Conservation (phyloP, 2,888 invertebrate species). For the Ctenicera cuprea region DNA sequence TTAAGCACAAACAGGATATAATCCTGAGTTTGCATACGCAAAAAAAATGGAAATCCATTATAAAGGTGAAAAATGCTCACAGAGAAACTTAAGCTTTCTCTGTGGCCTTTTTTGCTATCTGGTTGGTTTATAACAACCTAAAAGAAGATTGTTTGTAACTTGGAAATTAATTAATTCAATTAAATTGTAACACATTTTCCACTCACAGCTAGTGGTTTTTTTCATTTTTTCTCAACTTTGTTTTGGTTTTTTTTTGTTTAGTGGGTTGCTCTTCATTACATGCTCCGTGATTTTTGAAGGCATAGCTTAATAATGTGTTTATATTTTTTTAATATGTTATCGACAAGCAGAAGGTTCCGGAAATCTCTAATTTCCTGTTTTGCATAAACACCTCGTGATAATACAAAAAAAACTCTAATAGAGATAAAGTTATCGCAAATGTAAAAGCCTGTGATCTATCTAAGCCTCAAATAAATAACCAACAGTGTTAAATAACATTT, state of each 20-base stretch:
- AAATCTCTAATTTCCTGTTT: neutral
- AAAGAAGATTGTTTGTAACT: constrained; percentile 56
- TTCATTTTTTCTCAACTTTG: constrained; percentile 22
- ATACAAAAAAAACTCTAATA: too few relatives aligned
- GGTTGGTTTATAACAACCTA: constrained; percentile 58
- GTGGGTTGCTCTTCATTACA: constrained; percentile 29
- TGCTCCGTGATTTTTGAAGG: constrained; percentile 29
- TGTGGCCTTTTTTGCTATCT: constrained; percentile 50
- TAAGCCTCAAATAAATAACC: neutral
- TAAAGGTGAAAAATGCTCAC: constrained; percentile 46
- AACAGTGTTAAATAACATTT: neutral
- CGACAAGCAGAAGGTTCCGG: neutral
- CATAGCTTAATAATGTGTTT: constrained; percentile 16
- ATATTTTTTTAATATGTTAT: constrained; percentile 8
- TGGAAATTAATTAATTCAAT: neutral
- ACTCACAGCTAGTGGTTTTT: constrained; percentile 21
- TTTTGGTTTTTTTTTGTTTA: constrained; percentile 28
- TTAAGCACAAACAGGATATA: constrained; percentile 57
- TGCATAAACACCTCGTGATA: neutral
- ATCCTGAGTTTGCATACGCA: constrained; percentile 56
- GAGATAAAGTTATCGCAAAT: constrained; percentile 2
- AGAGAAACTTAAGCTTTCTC: constrained; percentile 48
- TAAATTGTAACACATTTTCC: constrained; percentile 22
- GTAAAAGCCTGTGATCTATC: neutral
- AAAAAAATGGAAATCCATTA: constrained; percentile 56